A percentile compares a stretch with the other conserved stretches of the same genome.
phyloP scores from a whole-genome alignment of 2,888 invertebrate species.

The Craniophora ligustri region DNA sequence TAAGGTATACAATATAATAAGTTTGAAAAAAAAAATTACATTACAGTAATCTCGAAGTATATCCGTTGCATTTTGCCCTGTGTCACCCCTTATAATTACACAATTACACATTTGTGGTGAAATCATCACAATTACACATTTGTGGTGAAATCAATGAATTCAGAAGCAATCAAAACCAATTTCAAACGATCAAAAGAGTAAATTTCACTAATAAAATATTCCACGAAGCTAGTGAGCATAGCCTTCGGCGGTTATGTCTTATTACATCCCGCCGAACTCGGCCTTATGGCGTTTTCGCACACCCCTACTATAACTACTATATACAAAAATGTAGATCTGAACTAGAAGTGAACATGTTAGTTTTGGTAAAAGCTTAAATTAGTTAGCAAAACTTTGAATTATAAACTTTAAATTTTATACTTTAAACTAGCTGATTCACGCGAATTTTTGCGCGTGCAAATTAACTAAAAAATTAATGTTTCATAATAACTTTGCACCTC shows the following conservation, averaged over 20 bases:
- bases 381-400: too few relatives aligned
- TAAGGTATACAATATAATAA: too few relatives aligned
- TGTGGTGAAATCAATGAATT: conserved; percentile 15
- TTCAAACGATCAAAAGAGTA: conserved; percentile 27
- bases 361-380: too few relatives aligned
- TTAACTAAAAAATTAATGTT: too few relatives aligned
- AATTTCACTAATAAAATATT: conserved; percentile 55
- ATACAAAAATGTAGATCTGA: not conserved
- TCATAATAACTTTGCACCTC: too few relatives aligned
- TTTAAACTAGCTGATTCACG: too few relatives aligned
- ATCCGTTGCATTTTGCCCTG: not conserved
- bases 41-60: not conserved
- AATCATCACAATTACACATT: conserved; percentile 7
- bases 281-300: conserved; percentile 73
- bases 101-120: not conserved
- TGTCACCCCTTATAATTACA: not conserved
- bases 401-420: too few relatives aligned
- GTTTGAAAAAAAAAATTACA: too few relatives aligned
- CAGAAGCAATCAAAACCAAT: conserved; percentile 5
- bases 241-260: conserved; percentile 71
- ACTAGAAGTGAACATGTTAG: conserved; percentile 16
- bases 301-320: conserved; percentile 17
- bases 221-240: conserved; percentile 66
- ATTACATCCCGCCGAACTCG: conserved; percentile 43
- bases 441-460: too few relatives aligned